These are phyloP conservation scores for Tyrannus savana DNA, from an alignment of 2,113 vertebrate species.

Conservation along the genomic window DNA sequence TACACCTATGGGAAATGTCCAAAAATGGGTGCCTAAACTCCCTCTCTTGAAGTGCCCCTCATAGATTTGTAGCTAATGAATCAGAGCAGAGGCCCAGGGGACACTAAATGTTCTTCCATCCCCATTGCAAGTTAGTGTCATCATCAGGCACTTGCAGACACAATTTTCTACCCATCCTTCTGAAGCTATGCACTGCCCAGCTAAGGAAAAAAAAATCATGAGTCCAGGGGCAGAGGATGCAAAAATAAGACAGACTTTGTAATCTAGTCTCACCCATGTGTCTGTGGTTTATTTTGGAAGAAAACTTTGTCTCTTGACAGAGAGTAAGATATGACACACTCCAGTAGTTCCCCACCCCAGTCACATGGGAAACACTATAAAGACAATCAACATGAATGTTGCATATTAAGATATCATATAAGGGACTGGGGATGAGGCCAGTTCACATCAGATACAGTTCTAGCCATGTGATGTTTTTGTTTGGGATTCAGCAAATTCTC, in stretches of 20 bases:
- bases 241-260: not conserved
- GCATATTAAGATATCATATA: not conserved
- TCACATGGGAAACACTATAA: not conserved
- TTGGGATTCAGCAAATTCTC: not conserved
- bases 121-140: not conserved
- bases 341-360: not conserved
- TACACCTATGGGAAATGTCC: not conserved
- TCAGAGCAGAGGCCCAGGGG: fast-evolving
- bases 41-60: not conserved
- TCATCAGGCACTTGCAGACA: not conserved
- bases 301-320: not conserved
- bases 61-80: not conserved
- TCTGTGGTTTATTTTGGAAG: not conserved
- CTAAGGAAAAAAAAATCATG: not conserved
- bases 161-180: not conserved
- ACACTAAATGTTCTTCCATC: not conserved
- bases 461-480: not conserved
- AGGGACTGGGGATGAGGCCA: not conserved
- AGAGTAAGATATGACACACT: not conserved
- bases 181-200: fast-evolving
- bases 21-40: not conserved
- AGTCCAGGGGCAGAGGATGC: not conserved
- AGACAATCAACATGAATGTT: not conserved
- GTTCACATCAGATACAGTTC: not conserved
- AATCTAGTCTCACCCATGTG: not conserved